These are phyloP conservation scores for Drosophila atripex DNA, from an alignment of 2,888 invertebrate species.

Conservation along the genomic window DNA sequence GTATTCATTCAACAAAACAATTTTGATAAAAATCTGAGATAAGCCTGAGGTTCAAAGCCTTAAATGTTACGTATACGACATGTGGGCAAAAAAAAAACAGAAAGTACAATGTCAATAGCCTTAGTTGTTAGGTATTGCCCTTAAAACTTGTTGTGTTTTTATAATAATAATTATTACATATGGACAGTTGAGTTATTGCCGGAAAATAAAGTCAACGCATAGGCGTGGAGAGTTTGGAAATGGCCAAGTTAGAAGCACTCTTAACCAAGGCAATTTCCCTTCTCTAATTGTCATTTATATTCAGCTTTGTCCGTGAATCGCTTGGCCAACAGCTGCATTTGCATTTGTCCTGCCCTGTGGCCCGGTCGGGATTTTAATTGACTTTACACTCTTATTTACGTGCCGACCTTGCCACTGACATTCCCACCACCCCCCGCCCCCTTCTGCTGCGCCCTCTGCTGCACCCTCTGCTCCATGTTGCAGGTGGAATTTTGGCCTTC, in stretches of 20 bases:
- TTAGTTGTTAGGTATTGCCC: neutral
- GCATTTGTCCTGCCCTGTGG: constrained; percentile 50
- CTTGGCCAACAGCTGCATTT: constrained; percentile 50
- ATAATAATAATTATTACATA: neutral
- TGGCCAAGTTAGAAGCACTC: constrained; percentile 5
- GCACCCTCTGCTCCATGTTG: constrained; percentile 24
- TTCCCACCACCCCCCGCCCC: constrained; percentile 25
- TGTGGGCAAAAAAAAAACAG: neutral
- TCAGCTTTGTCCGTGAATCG: constrained; percentile 41
- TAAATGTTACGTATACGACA: neutral
- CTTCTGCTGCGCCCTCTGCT: constrained; percentile 6
- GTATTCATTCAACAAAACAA: neutral
- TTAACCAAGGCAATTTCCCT: constrained; percentile 42
- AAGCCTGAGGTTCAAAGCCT: neutral
- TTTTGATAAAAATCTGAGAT: constrained; percentile 1
- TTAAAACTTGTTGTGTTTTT: neutral
- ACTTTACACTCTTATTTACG: constrained; percentile 75
- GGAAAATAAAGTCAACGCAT: neutral
- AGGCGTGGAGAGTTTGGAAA: neutral
- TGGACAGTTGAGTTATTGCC: neutral
- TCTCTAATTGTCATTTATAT: constrained; percentile 72
- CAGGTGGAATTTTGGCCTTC: constrained; percentile 85
- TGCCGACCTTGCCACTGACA: constrained; percentile 74
- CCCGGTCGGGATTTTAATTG: constrained; percentile 65
- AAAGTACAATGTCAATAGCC: neutral